Evolutionary conservation across 2,113 vertebrate genomes (phyloP).

Genomic region (Vidua chalybeata): DNA sequence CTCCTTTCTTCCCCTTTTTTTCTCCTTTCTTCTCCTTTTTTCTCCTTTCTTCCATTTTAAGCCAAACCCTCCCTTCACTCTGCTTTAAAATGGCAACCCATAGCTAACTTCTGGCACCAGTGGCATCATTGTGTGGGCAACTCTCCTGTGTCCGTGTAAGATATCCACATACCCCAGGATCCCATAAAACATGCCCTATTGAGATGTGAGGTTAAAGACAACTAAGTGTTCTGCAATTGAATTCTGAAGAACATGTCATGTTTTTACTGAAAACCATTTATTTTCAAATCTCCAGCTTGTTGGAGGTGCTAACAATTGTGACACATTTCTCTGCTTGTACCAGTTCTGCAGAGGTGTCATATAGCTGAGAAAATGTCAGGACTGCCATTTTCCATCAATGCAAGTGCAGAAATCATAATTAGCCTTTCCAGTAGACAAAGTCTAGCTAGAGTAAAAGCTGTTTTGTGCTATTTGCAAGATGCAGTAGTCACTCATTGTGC

Average conservation of each 20-base stretch:
- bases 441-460: background rate
- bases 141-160: accelerated
- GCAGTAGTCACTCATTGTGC: background rate
- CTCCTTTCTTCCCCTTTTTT: background rate
- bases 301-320: background rate
- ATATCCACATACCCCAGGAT: too few species aligned
- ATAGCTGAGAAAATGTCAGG: background rate
- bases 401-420: background rate
- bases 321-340: background rate
- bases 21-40: background rate
- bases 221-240: background rate
- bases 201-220: background rate
- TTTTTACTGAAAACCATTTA: background rate
- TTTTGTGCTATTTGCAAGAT: background rate
- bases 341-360: background rate
- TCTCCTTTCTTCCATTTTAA: background rate
- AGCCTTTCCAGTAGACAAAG: background rate
- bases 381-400: background rate
- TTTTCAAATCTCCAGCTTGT: background rate
- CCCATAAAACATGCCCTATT: background rate
- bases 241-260: background rate
- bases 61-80: background rate
- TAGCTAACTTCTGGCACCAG: background rate
- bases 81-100: background rate
- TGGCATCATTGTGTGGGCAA: background rate